Evolutionary conservation across 2,888 invertebrate species (phyloP).

Genomic region (Calliphora vomitoria): DNA sequence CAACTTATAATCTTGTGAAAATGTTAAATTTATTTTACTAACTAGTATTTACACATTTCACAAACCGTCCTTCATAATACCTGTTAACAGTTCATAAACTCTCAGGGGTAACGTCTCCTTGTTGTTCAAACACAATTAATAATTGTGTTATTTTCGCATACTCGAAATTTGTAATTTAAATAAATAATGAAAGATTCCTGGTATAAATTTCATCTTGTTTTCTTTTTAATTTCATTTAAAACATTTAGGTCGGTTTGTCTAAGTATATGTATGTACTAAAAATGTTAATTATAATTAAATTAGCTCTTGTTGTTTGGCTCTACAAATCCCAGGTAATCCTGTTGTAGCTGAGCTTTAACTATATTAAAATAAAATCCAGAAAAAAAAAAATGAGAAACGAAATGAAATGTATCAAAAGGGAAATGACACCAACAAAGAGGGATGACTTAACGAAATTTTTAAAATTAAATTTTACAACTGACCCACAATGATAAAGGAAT

Average conservation of each 20-base stretch:
- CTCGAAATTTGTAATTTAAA: background rate
- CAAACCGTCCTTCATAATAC: too few relatives aligned
- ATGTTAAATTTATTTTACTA: too few relatives aligned
- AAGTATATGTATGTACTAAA: background rate
- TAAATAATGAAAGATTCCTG: background rate
- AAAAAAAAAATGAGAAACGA: background rate
- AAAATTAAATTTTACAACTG: conserved; percentile 42
- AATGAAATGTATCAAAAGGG: background rate
- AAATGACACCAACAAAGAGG: conserved; percentile 3
- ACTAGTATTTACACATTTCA: too few relatives aligned
- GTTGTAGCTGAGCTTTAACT: conserved; percentile 3
- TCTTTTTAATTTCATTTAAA: background rate
- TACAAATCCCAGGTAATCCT: conserved; percentile 23
- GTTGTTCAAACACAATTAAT: too few relatives aligned
- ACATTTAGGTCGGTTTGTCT: background rate
- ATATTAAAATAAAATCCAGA: background rate
- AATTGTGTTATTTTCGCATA: too few relatives aligned
- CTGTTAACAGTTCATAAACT: too few relatives aligned
- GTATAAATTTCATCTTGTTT: background rate
- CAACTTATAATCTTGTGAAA: too few relatives aligned
- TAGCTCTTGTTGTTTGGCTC: background rate
- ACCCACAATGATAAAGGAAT: conserved; percentile 1
- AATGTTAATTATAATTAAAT: conserved; percentile 31
- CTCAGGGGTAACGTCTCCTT: too few relatives aligned
- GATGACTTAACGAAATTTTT: conserved; percentile 8